Base-by-base conservation (phyloP, 2,113 vertebrate species). In the Burhinus oedicnemus region DNA sequence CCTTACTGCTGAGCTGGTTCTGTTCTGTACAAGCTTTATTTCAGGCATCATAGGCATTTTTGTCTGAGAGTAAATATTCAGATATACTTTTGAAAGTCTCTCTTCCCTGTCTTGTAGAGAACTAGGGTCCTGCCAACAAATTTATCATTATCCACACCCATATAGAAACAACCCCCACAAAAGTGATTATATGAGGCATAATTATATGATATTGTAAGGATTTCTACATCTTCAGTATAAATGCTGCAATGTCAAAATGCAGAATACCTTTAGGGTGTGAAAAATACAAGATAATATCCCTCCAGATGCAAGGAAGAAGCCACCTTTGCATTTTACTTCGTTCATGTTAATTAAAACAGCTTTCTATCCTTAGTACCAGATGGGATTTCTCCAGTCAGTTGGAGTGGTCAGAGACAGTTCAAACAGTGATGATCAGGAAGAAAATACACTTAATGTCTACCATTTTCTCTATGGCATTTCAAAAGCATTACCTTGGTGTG, bases 141-240 rank as follows among this genome's bases (percentile, higher is more conserved):
- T 91, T 51, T 76, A 92, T 71, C 44, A 66, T 87, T 89, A 93
- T 44, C 66, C 85, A 95, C 82, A 80, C 79, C 87, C 87, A n/a
- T 60, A 30, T 22, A 75, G 93, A 81, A 93, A 83, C n/a, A 89
- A 42, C 8, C 27, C 30, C 54, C 83, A 69, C 54, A 47, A 86
- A 78, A 78, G 47, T 32, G 52, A 85, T 84, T 83, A 61, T 42
- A 81, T n/a, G 57, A 90, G 58, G 44, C 38, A 65, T 71, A 54
- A 89, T 74, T 47, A 79, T 9, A 77, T 23, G 22, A 22, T 82
- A 61, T 62, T 78, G 62, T 9, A 64, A 79, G 49, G 32, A 90
- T 90, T 85, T 86, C 81, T 36, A 61, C 38, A 62, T 65, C 60
- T 86, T 72, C 76, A 27, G 22, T 45, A 42, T 9, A 70, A 83